Base-by-base conservation (phyloP, 2,888 invertebrate genomes). In the Sympetrum striolatum region DNA sequence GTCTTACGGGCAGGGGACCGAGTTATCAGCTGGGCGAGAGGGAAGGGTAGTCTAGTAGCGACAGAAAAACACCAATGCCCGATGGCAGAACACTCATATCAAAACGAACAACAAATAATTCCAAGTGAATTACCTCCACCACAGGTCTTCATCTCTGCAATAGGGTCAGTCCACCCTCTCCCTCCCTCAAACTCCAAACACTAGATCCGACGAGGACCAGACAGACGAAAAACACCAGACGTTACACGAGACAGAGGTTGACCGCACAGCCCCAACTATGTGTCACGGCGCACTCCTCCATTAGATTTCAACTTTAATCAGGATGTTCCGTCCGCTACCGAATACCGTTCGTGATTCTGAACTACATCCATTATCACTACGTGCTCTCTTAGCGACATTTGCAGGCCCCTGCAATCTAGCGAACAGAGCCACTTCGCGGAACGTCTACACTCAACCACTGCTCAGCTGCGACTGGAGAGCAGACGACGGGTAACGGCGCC, bases 291-390 rank as follows among this genome's bases (percentile, higher is more conserved):
- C 86, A 60, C 86, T 86, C 86, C 82, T 58, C 86, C 86, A 86
- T 86, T 86, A 86, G 86, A 86, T 60, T 86, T 86, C 86, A 86
- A 39, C 86, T n/a, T 86, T 86, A 86, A 86, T 86, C 86, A 86
- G 86, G 86, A 86, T 60, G 86, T 86, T 86, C 86, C 64, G 86
- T 86, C 86, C 60, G 86, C 86, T 48, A 60, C 86, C 15, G 37
- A 31, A 22, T 64, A 86, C 60, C 86, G 86, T 86, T 86, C 86
- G 86, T 86, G 86, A 86, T 86, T 58, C 86, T 86, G 86, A 60
- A 60, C 35, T 64, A 86, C 37, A 86, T 60, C 86, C 86, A 86
- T 86, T 60, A 58, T 86, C 60, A 86, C 86, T 86, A 60, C 58
- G 60, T 64, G 86, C 86, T 86, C 86, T 86, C 86, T 37, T 60